Conservation (phyloP, 2,113 vertebrate genomes). For the Pseudois nayaur region DNA sequence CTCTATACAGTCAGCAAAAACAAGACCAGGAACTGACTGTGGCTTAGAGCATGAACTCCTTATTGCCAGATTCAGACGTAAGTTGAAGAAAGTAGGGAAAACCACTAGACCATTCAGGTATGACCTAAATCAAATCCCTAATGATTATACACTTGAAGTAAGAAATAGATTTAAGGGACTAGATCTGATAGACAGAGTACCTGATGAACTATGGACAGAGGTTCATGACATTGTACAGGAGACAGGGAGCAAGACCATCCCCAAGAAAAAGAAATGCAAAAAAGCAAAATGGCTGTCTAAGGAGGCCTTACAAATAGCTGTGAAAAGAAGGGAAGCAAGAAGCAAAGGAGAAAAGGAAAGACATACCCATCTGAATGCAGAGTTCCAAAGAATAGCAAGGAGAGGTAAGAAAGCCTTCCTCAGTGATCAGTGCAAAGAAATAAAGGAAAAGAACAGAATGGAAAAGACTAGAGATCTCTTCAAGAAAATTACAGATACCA, state of each 20-base stretch:
- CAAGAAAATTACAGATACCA: background rate
- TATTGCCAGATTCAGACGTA: background rate
- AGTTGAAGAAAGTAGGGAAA: background rate
- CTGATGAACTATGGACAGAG: background rate
- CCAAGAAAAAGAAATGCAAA: background rate
- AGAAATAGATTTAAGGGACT: background rate
- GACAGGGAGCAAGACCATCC: background rate
- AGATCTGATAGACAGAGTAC: background rate
- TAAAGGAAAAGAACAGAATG: background rate
- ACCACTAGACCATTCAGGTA: background rate
- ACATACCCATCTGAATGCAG: background rate
- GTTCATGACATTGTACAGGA: background rate
- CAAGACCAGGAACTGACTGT: background rate
- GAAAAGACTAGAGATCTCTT: background rate
- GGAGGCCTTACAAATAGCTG: background rate
- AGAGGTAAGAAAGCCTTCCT: background rate
- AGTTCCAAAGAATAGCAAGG: background rate
- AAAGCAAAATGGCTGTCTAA: background rate
- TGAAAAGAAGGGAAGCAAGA: background rate
- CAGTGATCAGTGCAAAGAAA: background rate
- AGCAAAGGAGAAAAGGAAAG: background rate
- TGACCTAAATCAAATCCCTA: background rate
- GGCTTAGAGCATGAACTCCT: background rate
- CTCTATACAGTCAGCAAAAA: background rate
- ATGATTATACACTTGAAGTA: background rate